Conservation (phyloP, 1,140 invertebrate species). For the Pectinophora gossypiella region DNA sequence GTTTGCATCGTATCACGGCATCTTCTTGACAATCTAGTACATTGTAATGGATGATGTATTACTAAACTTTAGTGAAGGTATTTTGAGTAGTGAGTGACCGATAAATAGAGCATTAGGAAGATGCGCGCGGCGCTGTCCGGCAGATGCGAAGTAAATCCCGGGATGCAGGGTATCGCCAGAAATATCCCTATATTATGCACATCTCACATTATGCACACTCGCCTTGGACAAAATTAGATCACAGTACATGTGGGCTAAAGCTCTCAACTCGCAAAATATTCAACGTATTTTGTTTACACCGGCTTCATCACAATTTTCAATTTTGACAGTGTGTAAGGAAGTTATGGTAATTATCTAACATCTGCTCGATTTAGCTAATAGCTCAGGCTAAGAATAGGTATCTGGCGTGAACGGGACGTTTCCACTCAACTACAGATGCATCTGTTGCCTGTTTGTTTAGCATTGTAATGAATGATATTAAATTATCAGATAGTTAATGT, state of each 20-base stretch:
- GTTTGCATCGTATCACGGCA: no score
- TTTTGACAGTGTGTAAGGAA: neutral
- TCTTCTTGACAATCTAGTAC: no score
- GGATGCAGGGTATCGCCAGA: slow-evolving; percentile 37
- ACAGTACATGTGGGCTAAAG: slow-evolving; percentile 32
- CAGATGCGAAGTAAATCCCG: slow-evolving; percentile 24
- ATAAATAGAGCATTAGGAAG: no score
- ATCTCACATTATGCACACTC: slow-evolving; percentile 45
- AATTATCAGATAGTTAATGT: no score
- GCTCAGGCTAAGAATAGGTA: neutral
- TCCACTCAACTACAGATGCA: no score
- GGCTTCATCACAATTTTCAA: neutral
- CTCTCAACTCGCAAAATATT: slow-evolving; percentile 18
- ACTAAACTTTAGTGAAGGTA: no score
- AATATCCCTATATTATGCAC: slow-evolving; percentile 52
- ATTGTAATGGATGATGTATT: no score
- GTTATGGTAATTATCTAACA: neutral
- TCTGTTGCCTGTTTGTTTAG: no score
- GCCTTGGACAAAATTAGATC: slow-evolving; percentile 58
- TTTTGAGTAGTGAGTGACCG: no score
- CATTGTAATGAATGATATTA: no score
- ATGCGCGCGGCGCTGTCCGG: no score
- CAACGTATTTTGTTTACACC: neutral
- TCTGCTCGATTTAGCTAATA: neutral
- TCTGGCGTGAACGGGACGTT: no score